These are phyloP conservation scores for Catostomus latipinnis DNA, from an alignment of 2,797 vertebrate species.

Conservation along the genomic window DNA sequence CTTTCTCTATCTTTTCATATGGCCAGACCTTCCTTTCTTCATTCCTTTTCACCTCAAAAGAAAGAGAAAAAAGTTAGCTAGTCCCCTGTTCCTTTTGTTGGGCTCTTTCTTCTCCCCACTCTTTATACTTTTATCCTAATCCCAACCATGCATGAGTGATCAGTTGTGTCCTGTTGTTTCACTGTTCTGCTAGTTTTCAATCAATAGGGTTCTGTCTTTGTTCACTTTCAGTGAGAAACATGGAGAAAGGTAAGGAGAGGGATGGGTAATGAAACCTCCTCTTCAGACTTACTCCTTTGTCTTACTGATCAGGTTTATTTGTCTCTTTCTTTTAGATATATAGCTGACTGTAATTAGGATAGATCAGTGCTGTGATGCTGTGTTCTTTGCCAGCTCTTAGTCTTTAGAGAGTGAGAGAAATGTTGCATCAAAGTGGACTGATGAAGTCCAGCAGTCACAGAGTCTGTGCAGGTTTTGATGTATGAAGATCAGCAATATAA, in stretches of 20 bases:
- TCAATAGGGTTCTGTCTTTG: constrained; percentile 96
- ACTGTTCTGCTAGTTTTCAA: constrained; percentile 98
- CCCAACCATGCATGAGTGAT: constrained; percentile 99
- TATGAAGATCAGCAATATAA: constrained; percentile 69
- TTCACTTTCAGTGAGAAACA: constrained; percentile 95
- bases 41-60: constrained; percentile 81
- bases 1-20: constrained; percentile 82
- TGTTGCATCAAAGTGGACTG: constrained; percentile 72
- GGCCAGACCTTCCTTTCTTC: constrained; percentile 79
- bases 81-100: constrained; percentile 96
- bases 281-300: constrained; percentile 87
- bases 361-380: constrained; percentile 76
- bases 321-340: constrained; percentile 71
- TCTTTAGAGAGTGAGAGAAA: constrained; percentile 73
- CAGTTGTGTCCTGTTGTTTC: constrained; percentile 98
- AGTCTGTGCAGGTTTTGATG: constrained; percentile 73
- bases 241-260: constrained; percentile 93
- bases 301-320: constrained; percentile 75
- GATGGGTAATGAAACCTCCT: constrained; percentile 90
- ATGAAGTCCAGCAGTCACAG: constrained; percentile 68
- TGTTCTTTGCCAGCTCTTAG: constrained; percentile 40
- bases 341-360: constrained; percentile 79
- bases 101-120: constrained; percentile 92
- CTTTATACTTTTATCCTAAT: constrained; percentile 98
- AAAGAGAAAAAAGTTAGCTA: constrained; percentile 91